These are phyloP conservation scores for Tangara arthus DNA, from an alignment of 2,797 vertebrate genomes.

Conservation along the genomic window DNA sequence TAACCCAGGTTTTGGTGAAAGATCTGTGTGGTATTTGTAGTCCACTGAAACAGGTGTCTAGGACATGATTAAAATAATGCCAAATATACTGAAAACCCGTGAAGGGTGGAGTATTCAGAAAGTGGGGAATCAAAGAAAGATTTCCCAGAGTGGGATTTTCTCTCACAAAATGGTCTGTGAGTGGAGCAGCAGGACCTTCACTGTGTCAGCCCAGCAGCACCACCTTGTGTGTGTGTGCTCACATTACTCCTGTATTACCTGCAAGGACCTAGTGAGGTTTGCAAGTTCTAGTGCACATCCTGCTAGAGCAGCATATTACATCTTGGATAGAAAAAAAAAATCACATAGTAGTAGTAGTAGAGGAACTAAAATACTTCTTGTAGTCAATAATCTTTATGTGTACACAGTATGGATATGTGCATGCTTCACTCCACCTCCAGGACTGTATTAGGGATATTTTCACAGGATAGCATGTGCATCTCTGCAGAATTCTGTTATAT, in stretches of 20 bases:
- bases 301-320: neutral
- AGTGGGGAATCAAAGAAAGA: neutral
- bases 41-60: neutral
- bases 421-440: neutral
- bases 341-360: neutral
- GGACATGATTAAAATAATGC: neutral
- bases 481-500: neutral
- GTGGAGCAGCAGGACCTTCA: neutral
- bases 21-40: neutral
- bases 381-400: neutral
- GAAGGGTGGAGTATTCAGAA: neutral
- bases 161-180: neutral
- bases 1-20: neutral
- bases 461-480: accelerated
- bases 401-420: neutral
- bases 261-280: neutral
- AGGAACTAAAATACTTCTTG: neutral
- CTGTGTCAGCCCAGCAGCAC: conserved; percentile 32
- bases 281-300: neutral
- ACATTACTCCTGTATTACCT: neutral
- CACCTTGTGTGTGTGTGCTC: conserved; percentile 16
- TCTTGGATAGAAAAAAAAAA: neutral
- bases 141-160: neutral
- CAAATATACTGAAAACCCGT: neutral
- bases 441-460: neutral